These are phyloP conservation scores for Octodonta nipae DNA, from an alignment of 2,888 invertebrate species.

Conservation along the genomic window DNA sequence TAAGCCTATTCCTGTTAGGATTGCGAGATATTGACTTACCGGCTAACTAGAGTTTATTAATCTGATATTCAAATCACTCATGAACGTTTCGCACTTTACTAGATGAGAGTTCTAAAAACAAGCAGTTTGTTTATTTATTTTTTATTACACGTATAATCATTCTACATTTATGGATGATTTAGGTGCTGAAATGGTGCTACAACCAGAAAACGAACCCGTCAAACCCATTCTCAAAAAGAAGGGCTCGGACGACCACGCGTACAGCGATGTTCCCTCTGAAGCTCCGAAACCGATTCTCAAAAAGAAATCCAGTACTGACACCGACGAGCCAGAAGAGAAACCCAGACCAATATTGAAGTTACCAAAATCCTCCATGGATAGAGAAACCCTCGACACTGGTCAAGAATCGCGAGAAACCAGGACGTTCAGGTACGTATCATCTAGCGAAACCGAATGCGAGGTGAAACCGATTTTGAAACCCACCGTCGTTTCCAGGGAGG, in stretches of 20 bases:
- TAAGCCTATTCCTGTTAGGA: too few relatives aligned
- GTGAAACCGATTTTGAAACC: slow-evolving; percentile 55
- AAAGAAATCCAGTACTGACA: slow-evolving; percentile 69
- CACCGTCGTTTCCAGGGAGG: slow-evolving; percentile 45
- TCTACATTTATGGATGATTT: too few relatives aligned
- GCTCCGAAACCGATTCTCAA: slow-evolving; percentile 68
- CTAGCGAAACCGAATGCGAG: slow-evolving; percentile 44
- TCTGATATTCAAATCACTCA: too few relatives aligned
- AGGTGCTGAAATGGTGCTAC: slow-evolving; percentile 17
- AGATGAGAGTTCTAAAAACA: too few relatives aligned
- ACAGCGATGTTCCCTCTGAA: slow-evolving; percentile 32
- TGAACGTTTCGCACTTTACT: too few relatives aligned
- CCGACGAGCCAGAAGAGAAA: slow-evolving; percentile 60
- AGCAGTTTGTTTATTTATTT: too few relatives aligned
- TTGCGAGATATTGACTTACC: too few relatives aligned
- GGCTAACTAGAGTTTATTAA: too few relatives aligned
- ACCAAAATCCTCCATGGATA: slow-evolving; percentile 35
- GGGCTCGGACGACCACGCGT: slow-evolving; percentile 54
- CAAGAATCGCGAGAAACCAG: slow-evolving; percentile 6
- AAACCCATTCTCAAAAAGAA: slow-evolving; percentile 76
- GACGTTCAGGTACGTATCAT: slow-evolving; percentile 22
- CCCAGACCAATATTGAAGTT: slow-evolving; percentile 68
- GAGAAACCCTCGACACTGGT: slow-evolving; percentile 15
- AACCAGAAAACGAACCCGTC: background rate
- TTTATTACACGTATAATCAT: too few relatives aligned